Evolutionary conservation across 2,797 vertebrate species (phyloP).

Genomic region (Urosaurus nigricauda): DNA sequence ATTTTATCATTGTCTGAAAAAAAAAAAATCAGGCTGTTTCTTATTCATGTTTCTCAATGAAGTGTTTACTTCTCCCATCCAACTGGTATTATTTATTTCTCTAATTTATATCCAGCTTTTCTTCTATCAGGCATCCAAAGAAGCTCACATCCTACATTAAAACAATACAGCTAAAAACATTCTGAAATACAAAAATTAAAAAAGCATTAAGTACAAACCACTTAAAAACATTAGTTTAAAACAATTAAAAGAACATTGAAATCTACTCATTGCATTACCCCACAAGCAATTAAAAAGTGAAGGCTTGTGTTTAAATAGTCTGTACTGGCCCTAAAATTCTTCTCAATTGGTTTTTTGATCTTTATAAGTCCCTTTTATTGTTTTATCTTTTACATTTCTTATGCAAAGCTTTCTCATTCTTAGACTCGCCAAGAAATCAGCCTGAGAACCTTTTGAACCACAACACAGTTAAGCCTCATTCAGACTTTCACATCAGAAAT

Average conservation of each 20-base stretch:
- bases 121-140: too few relatives aligned
- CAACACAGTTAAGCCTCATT: background rate
- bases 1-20: background rate
- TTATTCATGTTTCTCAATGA: background rate
- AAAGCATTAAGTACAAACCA: too few relatives aligned
- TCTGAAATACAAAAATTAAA: too few relatives aligned
- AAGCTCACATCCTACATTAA: too few relatives aligned
- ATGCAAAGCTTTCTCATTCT: background rate
- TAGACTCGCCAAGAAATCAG: fast-evolving
- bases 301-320: too few relatives aligned
- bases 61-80: background rate
- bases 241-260: too few relatives aligned
- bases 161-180: too few relatives aligned
- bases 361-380: background rate
- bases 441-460: background rate
- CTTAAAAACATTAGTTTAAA: too few relatives aligned
- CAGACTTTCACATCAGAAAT: background rate
- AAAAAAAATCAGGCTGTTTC: background rate
- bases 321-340: background rate
- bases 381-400: background rate
- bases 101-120: too few relatives aligned
- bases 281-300: too few relatives aligned
- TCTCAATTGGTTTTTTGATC: background rate
- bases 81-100: too few relatives aligned
- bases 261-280: too few relatives aligned